phyloP scores from a whole-genome alignment of 2,888 invertebrate species.

The Dendrolimus pini region DNA sequence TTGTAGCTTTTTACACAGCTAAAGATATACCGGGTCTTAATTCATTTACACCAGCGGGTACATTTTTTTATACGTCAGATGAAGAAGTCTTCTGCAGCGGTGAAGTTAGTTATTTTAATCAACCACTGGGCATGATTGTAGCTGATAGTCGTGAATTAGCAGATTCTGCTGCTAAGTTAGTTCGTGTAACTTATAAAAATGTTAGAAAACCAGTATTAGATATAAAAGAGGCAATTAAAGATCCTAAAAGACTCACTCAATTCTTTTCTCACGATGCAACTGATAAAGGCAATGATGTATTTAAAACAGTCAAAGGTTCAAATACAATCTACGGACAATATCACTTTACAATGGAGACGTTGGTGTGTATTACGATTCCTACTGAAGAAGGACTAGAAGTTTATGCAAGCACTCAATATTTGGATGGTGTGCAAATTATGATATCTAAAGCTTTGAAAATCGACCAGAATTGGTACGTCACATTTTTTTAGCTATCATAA shows the following conservation, averaged over 20 bases:
- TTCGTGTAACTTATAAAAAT: constrained; percentile 68
- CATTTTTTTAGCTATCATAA: too few species aligned
- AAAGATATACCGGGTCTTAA: constrained; percentile 83
- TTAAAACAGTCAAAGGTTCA: constrained; percentile 35
- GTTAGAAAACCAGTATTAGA: constrained; percentile 37
- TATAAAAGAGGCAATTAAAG: constrained; percentile 28
- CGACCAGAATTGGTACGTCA: constrained; percentile 63
- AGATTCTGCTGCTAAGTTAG: constrained; percentile 65
- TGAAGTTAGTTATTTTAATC: constrained; percentile 31
- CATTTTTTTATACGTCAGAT: constrained; percentile 10
- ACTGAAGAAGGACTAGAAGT: constrained; percentile 80
- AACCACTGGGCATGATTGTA: constrained; percentile 61
- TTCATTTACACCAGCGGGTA: constrained; percentile 45
- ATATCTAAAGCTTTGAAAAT: constrained; percentile 68
- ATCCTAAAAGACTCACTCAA: constrained; percentile 22
- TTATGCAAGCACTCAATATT: constrained; percentile 73
- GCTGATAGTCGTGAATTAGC: constrained; percentile 72
- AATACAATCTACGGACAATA: constrained; percentile 71
- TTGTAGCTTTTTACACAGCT: constrained; percentile 78
- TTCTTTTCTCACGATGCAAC: constrained; percentile 20
- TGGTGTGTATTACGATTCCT: constrained; percentile 75
- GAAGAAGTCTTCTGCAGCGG: constrained; percentile 48
- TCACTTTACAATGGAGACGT: constrained; percentile 82
- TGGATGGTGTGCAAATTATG: constrained; percentile 66
- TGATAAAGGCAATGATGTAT: constrained; percentile 24